Base-by-base conservation (phyloP, 2,888 invertebrate species). In the Cheilosia soror region DNA sequence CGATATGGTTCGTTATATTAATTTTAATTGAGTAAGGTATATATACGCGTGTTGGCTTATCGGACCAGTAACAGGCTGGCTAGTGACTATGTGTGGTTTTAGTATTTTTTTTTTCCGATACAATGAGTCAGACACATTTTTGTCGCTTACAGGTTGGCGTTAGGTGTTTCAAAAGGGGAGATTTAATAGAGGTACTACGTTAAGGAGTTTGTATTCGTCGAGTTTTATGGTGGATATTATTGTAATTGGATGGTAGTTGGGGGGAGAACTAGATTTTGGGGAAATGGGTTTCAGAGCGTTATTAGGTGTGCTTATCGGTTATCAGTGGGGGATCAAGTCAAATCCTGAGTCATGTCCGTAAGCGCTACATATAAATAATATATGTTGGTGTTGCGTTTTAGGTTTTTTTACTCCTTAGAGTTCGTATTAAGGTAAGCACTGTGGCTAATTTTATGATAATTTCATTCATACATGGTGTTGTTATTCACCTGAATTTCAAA, bases 21-120 rank as follows among this genome's bases (percentile, higher is more conserved):
- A 71, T 81, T 81, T 81, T 72, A 85, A 77, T 85, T 85, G 85
- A 72, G 57, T 72, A 63, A 81, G 81, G 85, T 81, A 81, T 71
- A 49, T 29, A 44, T 62, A n/a, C n/a, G 60, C 55, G 63, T 44
- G 53, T 47, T n/a, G 11, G 33, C 25, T n/a, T 55, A 71, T 27
- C 49, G 27, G 58, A 49, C 58, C 49, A 53, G 9, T 20, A 29
- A 20, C 42, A 55, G 13, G 4, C 37, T 25, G 42, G 31, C 11
- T 51, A 20, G 20, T 20, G 5, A 27, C 11, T 25, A 37, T 47
- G 31, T n/a, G 77, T 27, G 53, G 68, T 53, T 49, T 31, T 11
- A 11, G 2, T 9, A 37, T 37, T 37, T 37, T 29, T 37, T 49
- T 51, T 37, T 31, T 68, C 20, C 20, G 0, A 4, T 20, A 20